Percentiles rank a stretch among this genome's conserved stretches.
Conservation (phyloP, 1,140 invertebrate species). For the Epicauta chinensis region DNA sequence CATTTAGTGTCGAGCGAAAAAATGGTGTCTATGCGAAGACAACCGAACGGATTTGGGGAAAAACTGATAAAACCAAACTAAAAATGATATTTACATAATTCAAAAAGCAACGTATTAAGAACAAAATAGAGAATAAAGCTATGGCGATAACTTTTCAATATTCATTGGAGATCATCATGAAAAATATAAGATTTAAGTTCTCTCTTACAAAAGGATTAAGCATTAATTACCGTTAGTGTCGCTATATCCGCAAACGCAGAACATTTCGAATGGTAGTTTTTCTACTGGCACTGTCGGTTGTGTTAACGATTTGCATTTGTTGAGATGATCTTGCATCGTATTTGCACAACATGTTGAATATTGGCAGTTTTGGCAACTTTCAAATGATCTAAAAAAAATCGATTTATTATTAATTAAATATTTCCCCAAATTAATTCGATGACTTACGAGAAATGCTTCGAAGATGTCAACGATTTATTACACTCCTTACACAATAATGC, state of each 20-base stretch:
- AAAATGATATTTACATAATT: too few relatives aligned
- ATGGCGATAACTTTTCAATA: too few relatives aligned
- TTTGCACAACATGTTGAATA: conserved; percentile 70
- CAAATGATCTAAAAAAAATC: conserved; percentile 53
- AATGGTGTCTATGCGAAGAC: too few relatives aligned
- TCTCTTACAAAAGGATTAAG: neutral
- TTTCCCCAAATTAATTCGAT: neutral
- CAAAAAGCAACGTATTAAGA: too few relatives aligned
- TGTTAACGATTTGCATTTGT: conserved; percentile 50
- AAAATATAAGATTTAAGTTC: conserved; percentile 1
- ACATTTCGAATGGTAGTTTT: conserved; percentile 53
- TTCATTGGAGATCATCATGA: too few relatives aligned
- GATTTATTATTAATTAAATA: neutral
- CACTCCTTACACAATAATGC: conserved; percentile 61
- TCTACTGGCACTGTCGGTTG: conserved; percentile 48
- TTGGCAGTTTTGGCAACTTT: conserved; percentile 66
- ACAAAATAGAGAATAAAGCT: too few relatives aligned
- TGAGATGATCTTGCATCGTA: conserved; percentile 63
- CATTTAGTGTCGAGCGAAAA: too few relatives aligned
- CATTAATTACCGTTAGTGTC: conserved; percentile 54
- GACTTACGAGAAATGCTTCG: conserved; percentile 63
- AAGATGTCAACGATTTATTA: conserved; percentile 54
- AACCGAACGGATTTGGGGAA: too few relatives aligned
- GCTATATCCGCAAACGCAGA: conserved; percentile 68
- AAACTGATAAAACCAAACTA: too few relatives aligned